Evolutionary conservation across 2,888 invertebrate genomes (phyloP).

Genomic region (Torymus auratus): DNA sequence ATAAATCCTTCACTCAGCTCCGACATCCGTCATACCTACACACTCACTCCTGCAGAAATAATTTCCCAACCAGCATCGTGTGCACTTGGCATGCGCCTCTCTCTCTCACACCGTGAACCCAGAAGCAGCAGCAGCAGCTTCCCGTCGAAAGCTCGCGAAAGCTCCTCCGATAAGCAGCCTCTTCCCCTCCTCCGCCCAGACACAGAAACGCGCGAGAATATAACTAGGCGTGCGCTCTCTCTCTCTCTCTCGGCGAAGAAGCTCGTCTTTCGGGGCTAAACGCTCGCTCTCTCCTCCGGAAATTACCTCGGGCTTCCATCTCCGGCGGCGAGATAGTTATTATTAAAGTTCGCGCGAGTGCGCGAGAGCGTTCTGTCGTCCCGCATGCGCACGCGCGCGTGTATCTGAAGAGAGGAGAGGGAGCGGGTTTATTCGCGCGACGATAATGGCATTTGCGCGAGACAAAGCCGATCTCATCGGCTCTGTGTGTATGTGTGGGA

Average conservation of each 20-base stretch:
- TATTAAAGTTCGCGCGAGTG: constrained; percentile 53
- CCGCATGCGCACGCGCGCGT: constrained; percentile 26
- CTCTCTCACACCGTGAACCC: not conserved
- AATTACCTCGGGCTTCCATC: constrained; percentile 62
- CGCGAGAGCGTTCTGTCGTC: constrained; percentile 13
- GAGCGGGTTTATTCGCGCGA: constrained; percentile 35
- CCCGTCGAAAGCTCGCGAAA: constrained; percentile 37
- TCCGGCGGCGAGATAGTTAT: constrained; percentile 57
- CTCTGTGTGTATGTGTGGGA: too few species aligned
- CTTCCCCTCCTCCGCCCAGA: too few species aligned
- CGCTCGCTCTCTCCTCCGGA: constrained; percentile 59
- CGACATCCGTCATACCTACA: too few species aligned
- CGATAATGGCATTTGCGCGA: constrained; percentile 50
- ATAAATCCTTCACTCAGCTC: too few species aligned
- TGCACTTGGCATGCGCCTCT: constrained; percentile 20
- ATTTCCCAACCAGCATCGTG: not conserved
- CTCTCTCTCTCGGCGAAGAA: constrained; percentile 33
- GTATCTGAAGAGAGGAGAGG: not conserved
- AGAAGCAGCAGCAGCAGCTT: not conserved
- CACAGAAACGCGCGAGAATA: too few species aligned
- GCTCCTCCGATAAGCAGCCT: too few species aligned
- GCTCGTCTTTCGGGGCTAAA: constrained; percentile 51
- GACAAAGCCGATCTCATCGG: constrained; percentile 53
- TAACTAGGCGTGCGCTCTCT: too few species aligned
- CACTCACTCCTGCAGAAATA: not conserved